These are phyloP conservation scores for Anthopleura xanthogrammica DNA, from an alignment of 92 coral and sea anemone species.

Conservation along the genomic window DNA sequence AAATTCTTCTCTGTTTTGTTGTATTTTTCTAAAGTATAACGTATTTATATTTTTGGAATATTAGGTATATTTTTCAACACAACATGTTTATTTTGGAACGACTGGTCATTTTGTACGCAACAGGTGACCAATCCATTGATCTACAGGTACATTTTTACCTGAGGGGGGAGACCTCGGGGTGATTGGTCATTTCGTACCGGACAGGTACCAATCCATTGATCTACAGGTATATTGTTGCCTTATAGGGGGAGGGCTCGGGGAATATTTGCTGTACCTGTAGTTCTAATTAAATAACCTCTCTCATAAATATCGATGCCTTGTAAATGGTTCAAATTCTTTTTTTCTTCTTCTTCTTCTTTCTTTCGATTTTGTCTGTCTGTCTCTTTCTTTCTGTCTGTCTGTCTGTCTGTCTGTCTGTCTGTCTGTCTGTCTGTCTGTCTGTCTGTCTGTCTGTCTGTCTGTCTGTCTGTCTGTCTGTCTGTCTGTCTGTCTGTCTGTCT, in stretches of 20 bases:
- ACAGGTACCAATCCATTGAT: background rate
- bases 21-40: background rate
- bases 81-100: background rate
- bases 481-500: conserved; percentile 11
- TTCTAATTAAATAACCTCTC: background rate
- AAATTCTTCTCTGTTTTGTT: background rate
- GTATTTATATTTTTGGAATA: background rate
- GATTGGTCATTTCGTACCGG: background rate
- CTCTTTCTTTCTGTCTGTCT: too few species aligned
- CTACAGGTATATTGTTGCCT: background rate
- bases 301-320: too few species aligned
- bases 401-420: too few species aligned
- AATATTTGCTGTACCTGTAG: background rate
- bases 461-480: conserved; percentile 8
- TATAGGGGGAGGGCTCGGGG: background rate
- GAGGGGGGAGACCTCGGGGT: background rate
- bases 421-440: too few species aligned
- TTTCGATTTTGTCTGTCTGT: too few species aligned
- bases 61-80: background rate
- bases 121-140: background rate
- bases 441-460: background rate
- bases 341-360: too few species aligned
- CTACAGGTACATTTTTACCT: background rate
- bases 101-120: background rate
- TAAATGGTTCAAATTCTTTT: too few species aligned